These are phyloP conservation scores for Coranthus polyacanthus DNA, from an alignment of 2,797 vertebrate species.

Conservation along the genomic window DNA sequence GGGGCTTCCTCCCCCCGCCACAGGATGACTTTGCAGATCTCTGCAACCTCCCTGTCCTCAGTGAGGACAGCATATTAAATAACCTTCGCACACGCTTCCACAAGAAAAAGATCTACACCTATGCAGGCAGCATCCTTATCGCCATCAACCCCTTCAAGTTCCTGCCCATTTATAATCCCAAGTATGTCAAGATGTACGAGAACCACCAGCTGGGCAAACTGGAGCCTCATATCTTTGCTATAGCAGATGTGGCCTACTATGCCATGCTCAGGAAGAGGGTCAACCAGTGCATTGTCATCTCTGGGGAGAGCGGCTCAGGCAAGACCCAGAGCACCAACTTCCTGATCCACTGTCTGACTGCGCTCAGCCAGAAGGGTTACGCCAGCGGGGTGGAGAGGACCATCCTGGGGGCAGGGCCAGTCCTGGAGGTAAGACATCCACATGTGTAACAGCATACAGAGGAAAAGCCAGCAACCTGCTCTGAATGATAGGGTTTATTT, in stretches of 20 bases:
- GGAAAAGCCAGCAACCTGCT: no score
- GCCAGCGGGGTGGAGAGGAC: constrained; percentile 98
- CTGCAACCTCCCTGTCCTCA: constrained; percentile 94
- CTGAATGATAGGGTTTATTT: no score
- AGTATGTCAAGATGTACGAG: constrained; percentile 99
- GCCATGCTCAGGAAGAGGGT: constrained; percentile 94
- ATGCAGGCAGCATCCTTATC: constrained; percentile 97
- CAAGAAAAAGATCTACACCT: constrained; percentile 98
- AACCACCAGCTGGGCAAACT: constrained; percentile 97
- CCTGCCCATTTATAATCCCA: constrained; percentile 98
- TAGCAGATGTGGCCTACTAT: constrained; percentile 97
- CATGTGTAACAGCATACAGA: not conserved
- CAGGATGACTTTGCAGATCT: constrained; percentile 94
- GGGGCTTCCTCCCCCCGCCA: constrained; percentile 93
- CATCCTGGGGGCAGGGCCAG: constrained; percentile 96
- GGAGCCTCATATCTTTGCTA: constrained; percentile 98
- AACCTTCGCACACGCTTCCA: constrained; percentile 93
- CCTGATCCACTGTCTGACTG: constrained; percentile 97
- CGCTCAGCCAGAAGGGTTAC: constrained; percentile 97
- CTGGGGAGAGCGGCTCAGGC: constrained; percentile 97
- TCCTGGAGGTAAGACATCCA: constrained; percentile 91
- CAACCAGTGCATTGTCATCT: constrained; percentile 99
- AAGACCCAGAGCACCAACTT: constrained; percentile 99
- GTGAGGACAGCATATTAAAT: constrained; percentile 90
- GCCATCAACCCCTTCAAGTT: constrained; percentile 99